phyloP scores from a whole-genome alignment of 23 tunicate genomes.

The Phallusia fumigata region DNA sequence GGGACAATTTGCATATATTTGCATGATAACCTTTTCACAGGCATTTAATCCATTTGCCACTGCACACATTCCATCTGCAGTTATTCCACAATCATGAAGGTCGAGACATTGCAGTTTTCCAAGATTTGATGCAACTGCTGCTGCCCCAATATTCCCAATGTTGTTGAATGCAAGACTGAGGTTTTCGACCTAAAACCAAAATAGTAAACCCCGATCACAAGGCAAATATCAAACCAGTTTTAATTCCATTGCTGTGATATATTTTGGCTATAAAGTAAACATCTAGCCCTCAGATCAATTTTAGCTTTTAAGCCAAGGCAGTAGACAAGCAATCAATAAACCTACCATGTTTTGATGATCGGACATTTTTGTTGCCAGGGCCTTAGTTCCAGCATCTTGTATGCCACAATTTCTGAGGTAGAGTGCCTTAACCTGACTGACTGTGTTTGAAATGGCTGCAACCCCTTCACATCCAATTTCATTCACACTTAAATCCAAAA shows the following conservation, averaged over 20 bases:
- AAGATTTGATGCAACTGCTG: not conserved
- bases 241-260: not conserved
- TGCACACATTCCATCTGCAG: conserved; percentile 1
- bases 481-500: not conserved
- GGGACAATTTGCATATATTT: too few relatives aligned
- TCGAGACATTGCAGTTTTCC: not conserved
- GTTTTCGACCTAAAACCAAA: not conserved
- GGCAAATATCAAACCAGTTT: not conserved
- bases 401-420: not conserved
- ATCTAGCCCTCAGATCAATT: not conserved
- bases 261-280: not conserved
- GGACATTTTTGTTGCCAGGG: not conserved
- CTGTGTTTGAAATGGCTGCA: not conserved
- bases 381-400: not conserved
- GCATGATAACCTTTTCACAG: not conserved
- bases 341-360: not conserved
- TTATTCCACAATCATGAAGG: conserved; percentile 1
- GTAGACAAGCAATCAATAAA: not conserved
- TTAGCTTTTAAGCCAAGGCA: not conserved
- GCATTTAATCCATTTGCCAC: not conserved
- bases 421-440: not conserved
- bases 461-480: not conserved
- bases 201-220: too few relatives aligned
- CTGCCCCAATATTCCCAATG: not conserved
- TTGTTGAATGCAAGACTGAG: not conserved